Conservation (phyloP, 2,113 vertebrate genomes). For the Eupsittula cactorum region DNA sequence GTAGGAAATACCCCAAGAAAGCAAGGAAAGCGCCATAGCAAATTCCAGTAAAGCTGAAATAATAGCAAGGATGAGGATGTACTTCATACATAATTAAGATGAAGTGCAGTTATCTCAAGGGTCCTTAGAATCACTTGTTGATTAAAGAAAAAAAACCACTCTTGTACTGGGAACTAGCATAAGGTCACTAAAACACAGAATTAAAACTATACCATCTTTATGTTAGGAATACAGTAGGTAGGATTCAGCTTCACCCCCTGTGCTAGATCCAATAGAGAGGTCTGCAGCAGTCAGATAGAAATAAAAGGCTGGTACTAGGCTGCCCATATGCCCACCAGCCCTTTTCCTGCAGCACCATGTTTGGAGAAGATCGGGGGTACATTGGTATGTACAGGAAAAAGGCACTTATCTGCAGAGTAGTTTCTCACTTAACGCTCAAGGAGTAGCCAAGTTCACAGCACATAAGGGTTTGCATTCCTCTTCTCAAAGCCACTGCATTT, state of each 20-base stretch:
- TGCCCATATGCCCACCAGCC: not conserved
- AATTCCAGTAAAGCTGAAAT: slow-evolving; percentile 15
- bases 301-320: not conserved
- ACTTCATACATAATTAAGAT: slow-evolving; percentile 46
- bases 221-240: not conserved
- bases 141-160: not conserved
- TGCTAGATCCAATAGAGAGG: not conserved
- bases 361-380: not conserved
- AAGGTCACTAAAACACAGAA: slow-evolving; percentile 38
- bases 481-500: not conserved
- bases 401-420: not conserved
- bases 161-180: not conserved
- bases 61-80: not conserved
- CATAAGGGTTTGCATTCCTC: not conserved
- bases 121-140: slow-evolving; percentile 54
- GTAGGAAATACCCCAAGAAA: not conserved
- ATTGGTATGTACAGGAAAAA: rapidly evolving
- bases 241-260: not conserved
- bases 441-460: not conserved
- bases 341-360: not conserved
- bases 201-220: not conserved
- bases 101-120: slow-evolving; percentile 44
- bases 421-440: not conserved
- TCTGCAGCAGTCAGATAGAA: not conserved
- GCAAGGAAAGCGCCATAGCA: not conserved